Evolutionary conservation across 2,797 vertebrate genomes (phyloP), one percentile per base, ranked within the genome.

Genomic region (Enoplosus armatus): DNA sequence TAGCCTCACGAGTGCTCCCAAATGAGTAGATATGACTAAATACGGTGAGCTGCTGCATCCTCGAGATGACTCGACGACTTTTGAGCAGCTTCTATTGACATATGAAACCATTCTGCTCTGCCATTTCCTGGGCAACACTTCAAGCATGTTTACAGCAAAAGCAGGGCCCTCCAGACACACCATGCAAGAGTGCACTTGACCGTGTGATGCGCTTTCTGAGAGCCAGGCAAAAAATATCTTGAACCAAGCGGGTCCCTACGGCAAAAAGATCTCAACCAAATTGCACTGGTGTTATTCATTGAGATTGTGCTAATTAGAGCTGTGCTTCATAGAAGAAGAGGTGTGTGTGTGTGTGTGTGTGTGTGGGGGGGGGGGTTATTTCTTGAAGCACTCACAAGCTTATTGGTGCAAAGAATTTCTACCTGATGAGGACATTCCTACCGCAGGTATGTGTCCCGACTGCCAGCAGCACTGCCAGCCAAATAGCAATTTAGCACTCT

Each of bases 301-400:
- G 83, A 90, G 77, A 93, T 82, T 78, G 61, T 11, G 41, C 77
- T 91, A 90, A 94, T 93, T 93, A 89, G 86, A 92, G 82, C 79
- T 29, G 63, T 74, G 83, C 80, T 88, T 87, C 76, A 65, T 69
- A 67, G 73, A 85, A 55, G 85, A 66, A 20, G 77, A 73, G 71
- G 24, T 27, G 72, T n/a, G n/a, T n/a, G 48, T 58, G 26, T n/a
- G 48, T 22, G 47, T n/a, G 26, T 24, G 16, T 29, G 20, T 22
- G 27, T 22, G 29, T 7, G 27, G 16, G 22, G 15, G 16, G 24
- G 48, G 31, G 53, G 18, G 6, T 41, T 60, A 59, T 89, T 87
- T 83, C 80, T 86, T 67, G 22, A 71, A 91, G 83, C 74, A 84
- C 77, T 93, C 88, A 76, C 74, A 12, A 41, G 83, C 85, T 85